Evolutionary conservation across 1,140 invertebrate genomes (phyloP).

Genomic region (Formica exsecta): DNA sequence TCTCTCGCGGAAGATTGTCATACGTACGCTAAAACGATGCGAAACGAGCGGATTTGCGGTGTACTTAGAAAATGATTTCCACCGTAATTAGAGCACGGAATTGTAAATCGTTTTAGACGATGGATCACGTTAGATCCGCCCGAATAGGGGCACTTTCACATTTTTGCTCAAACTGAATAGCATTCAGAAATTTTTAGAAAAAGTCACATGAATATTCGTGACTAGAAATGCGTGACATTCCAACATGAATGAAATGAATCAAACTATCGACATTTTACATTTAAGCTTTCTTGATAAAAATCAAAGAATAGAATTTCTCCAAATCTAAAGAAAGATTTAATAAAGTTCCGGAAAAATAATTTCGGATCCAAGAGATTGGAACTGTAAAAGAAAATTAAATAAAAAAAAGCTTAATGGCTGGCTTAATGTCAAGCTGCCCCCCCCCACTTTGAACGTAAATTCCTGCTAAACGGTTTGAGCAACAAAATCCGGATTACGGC

Average conservation of each 20-base stretch:
- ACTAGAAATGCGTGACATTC: conserved; percentile 21
- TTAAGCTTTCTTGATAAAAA: too few species aligned
- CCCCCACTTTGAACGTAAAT: too few species aligned
- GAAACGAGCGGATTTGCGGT: conserved; percentile 4
- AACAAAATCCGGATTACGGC: too few species aligned
- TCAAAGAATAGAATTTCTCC: too few species aligned
- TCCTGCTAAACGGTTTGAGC: too few species aligned
- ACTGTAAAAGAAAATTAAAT: too few species aligned
- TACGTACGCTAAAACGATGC: conserved; percentile 33
- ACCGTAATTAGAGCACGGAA: conserved; percentile 41
- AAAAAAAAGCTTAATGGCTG: too few species aligned
- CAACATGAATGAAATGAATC: neutral
- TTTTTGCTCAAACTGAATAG: conserved; percentile 38
- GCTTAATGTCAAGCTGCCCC: too few species aligned
- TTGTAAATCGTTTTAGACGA: conserved; percentile 37
- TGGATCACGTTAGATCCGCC: conserved; percentile 7
- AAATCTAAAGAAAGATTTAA: too few species aligned
- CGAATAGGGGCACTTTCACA: conserved; percentile 39
- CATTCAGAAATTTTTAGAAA: conserved; percentile 40
- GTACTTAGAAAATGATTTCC: conserved; percentile 42
- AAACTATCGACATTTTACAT: too few species aligned
- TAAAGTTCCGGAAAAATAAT: too few species aligned
- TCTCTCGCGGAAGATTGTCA: conserved; percentile 54
- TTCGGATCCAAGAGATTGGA: too few species aligned
- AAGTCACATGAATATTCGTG: conserved; percentile 35